These are phyloP conservation scores for Gadopsis marmoratus DNA, from an alignment of 2,797 vertebrate species.

Conservation along the genomic window DNA sequence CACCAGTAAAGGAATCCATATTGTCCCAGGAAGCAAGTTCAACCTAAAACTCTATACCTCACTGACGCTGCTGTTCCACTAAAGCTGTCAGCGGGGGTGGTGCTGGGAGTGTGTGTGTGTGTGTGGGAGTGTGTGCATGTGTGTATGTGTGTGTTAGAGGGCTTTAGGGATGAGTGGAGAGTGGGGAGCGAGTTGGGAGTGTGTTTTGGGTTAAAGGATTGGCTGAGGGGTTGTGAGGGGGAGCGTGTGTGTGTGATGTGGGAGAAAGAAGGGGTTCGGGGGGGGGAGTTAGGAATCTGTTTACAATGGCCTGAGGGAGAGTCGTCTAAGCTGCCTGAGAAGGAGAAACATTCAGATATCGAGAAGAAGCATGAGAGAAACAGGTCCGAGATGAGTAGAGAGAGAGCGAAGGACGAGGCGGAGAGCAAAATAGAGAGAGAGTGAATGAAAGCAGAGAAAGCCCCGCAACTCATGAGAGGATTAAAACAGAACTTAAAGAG, in stretches of 20 bases:
- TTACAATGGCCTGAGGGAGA: constrained; percentile 79
- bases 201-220: constrained; percentile 78
- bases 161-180: constrained; percentile 65
- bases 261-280: constrained; percentile 23
- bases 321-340: constrained; percentile 64
- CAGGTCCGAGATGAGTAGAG: background rate
- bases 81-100: constrained; percentile 45
- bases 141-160: constrained; percentile 30
- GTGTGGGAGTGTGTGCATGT: constrained; percentile 28
- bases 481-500: constrained; percentile 26
- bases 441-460: constrained; percentile 20
- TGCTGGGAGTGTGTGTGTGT: constrained; percentile 24
- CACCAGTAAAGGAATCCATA: constrained; percentile 73
- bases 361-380: constrained; percentile 13
- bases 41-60: constrained; percentile 42
- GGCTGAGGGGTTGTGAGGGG: constrained; percentile 62
- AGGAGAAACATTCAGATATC: constrained; percentile 47
- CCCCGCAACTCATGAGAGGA: constrained; percentile 20
- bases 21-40: constrained; percentile 74
- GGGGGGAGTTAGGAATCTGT: constrained; percentile 79
- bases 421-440: background rate
- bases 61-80: constrained; percentile 31
- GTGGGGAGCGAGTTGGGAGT: constrained; percentile 55
- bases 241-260: constrained; percentile 33
- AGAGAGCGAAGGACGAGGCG: constrained; percentile 12